A percentile compares a stretch with the other conserved stretches of the same genome.
phyloP scores from a whole-genome alignment of 2,888 invertebrate species.

The Cinara cedri region DNA sequence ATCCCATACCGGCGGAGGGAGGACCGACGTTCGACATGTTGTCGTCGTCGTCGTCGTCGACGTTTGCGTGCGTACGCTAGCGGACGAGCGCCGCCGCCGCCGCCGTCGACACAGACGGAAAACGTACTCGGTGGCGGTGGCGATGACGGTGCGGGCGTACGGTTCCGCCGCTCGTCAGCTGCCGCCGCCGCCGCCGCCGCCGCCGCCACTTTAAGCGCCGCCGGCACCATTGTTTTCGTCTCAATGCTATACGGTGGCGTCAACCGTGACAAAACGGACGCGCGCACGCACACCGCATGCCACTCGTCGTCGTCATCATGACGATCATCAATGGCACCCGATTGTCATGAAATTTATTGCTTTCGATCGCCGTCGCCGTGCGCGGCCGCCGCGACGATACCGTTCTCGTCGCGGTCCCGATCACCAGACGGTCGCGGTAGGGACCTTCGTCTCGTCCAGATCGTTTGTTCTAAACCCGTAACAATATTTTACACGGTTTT shows the following conservation, averaged over 20 bases:
- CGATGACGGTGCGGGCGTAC: conserved; percentile 16
- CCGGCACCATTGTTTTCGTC: conserved; percentile 48
- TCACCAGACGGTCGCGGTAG: neutral
- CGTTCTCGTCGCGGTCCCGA: neutral
- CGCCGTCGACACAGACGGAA: conserved; percentile 37
- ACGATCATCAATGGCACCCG: conserved; percentile 43
- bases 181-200: conserved; percentile 4
- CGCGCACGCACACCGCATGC: conserved; percentile 9
- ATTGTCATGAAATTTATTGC: conserved; percentile 53
- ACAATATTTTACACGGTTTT: neutral
- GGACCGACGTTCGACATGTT: no score
- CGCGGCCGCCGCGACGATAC: neutral
- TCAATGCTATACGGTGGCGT: conserved; percentile 51
- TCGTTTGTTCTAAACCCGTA: no score
- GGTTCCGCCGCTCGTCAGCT: conserved; percentile 19
- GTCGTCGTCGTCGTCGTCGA: no score
- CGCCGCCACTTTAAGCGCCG: conserved; percentile 43
- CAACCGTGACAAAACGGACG: conserved; percentile 50
- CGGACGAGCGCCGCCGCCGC: no score
- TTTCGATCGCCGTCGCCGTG: conserved; percentile 30
- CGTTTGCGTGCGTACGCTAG: no score
- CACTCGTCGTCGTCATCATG: conserved; percentile 2
- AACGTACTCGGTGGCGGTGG: conserved; percentile 9
- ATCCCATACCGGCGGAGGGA: no score
- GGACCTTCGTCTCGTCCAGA: neutral